These are phyloP conservation scores for Poecile montanus DNA, from an alignment of 2,797 vertebrate genomes.

Conservation along the genomic window DNA sequence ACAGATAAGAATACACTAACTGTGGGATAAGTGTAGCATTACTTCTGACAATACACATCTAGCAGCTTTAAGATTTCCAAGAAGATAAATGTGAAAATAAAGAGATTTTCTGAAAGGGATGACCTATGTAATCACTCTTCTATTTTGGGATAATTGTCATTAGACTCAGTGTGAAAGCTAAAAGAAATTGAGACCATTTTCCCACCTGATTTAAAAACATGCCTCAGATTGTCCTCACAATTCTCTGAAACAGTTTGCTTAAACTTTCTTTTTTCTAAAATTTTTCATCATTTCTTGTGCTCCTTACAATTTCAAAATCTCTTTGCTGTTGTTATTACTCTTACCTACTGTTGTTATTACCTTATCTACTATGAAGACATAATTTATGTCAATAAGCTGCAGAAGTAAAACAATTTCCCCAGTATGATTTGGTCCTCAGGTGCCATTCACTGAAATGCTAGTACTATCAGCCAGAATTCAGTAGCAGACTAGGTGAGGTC, in stretches of 20 bases:
- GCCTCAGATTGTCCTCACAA: background rate
- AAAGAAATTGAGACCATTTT: background rate
- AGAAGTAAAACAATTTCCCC: background rate
- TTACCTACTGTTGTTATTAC: background rate
- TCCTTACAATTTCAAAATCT: background rate
- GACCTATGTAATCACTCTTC: background rate
- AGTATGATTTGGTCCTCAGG: background rate
- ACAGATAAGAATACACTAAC: background rate
- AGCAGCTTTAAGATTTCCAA: background rate
- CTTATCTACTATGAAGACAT: background rate
- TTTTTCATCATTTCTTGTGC: background rate
- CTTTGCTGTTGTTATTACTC: background rate
- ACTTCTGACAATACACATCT: background rate
- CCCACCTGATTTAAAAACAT: background rate
- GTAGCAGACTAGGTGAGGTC: background rate
- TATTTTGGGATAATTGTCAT: background rate
- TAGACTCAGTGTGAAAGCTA: background rate
- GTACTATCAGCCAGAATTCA: background rate
- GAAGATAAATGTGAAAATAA: background rate
- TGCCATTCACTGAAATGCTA: background rate
- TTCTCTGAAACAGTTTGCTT: background rate
- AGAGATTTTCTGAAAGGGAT: background rate
- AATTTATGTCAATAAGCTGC: background rate
- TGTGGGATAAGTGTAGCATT: background rate
- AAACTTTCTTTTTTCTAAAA: background rate